Percentiles rank a stretch among this genome's conserved stretches.
These are phyloP conservation scores for Camponotus floridanus DNA, from an alignment of 1,140 invertebrate genomes.

Conservation along the genomic window DNA sequence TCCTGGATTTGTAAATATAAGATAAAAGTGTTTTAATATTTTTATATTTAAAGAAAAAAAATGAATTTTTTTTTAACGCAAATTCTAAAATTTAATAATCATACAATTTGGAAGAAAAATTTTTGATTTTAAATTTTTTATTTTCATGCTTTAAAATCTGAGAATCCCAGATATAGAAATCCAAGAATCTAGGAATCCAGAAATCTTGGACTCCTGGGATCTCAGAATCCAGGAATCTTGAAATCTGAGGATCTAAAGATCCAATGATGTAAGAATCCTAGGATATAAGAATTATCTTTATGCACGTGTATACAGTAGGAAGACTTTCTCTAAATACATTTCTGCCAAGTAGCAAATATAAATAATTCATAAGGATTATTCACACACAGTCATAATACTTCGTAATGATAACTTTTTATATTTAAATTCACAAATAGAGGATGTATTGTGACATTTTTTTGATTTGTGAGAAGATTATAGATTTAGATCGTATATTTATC, in stretches of 20 bases:
- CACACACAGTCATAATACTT: constrained; percentile 42
- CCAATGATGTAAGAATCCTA: constrained; percentile 28
- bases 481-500: constrained; percentile 37
- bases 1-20: neutral
- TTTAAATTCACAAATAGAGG: constrained; percentile 44
- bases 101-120: neutral
- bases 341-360: constrained; percentile 66
- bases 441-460: constrained; percentile 37
- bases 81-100: constrained; percentile 7
- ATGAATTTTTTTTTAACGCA: neutral
- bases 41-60: neutral
- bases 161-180: neutral
- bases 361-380: constrained; percentile 43
- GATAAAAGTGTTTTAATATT: neutral
- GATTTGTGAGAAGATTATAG: constrained; percentile 42
- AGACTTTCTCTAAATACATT: constrained; percentile 69
- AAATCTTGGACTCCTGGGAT: constrained; percentile 29
- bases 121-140: neutral
- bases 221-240: constrained; percentile 36
- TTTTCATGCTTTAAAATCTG: neutral
- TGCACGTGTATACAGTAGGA: constrained; percentile 61
- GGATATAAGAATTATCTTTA: constrained; percentile 59
- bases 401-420: constrained; percentile 44
- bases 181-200: constrained; percentile 41
- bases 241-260: constrained; percentile 20